Evolutionary conservation across 2,113 vertebrate genomes (phyloP).

Genomic region (Spermophilus dauricus): DNA sequence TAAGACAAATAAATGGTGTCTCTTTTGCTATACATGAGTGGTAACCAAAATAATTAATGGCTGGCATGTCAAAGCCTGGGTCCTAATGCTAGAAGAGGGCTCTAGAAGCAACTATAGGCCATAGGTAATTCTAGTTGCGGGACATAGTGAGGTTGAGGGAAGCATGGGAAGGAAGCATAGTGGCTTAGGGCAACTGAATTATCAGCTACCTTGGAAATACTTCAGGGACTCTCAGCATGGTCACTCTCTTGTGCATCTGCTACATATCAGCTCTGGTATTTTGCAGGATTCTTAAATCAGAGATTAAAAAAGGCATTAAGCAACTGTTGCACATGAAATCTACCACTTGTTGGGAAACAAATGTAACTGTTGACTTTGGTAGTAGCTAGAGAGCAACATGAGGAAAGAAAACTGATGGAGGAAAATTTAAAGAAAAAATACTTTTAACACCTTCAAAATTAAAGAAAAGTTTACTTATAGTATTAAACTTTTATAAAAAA

Average conservation of each 20-base stretch:
- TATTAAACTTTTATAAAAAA: neutral
- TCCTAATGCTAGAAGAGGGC: neutral
- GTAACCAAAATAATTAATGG: conserved; percentile 32
- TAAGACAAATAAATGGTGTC: neutral
- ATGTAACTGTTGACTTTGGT: neutral
- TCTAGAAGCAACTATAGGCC: neutral
- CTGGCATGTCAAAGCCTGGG: neutral
- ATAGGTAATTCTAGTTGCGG: neutral
- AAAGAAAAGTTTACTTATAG: neutral
- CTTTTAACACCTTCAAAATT: neutral
- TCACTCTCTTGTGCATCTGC: neutral
- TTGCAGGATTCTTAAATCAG: neutral
- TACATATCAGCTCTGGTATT: neutral
- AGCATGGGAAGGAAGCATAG: neutral
- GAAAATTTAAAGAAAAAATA: neutral
- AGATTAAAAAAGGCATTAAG: neutral
- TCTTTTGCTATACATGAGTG: neutral
- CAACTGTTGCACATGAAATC: neutral
- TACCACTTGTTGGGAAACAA: neutral
- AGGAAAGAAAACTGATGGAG: neutral
- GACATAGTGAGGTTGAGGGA: neutral
- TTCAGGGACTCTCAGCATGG: neutral
- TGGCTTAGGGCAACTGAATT: neutral
- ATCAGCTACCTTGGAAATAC: neutral
- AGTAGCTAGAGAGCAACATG: conserved; percentile 26